phyloP scores from a whole-genome alignment of 2,888 invertebrate genomes.

The Saturnia pavonia region DNA sequence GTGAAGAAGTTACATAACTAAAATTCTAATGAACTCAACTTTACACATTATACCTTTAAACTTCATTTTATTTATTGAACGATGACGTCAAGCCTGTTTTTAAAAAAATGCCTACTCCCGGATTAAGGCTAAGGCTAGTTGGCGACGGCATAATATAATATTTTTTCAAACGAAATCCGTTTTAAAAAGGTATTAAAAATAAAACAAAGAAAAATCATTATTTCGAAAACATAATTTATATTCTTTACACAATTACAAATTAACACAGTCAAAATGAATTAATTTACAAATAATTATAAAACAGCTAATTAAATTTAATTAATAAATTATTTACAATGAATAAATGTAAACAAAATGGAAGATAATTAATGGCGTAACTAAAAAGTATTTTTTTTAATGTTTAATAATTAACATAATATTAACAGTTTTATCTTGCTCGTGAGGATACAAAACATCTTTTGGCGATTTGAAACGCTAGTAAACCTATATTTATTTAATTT shows the following conservation, averaged over 20 bases:
- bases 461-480: too few relatives aligned
- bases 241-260: neutral
- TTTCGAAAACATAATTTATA: neutral
- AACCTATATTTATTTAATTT: too few relatives aligned
- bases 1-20: too few relatives aligned
- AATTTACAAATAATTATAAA: neutral
- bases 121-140: too few relatives aligned
- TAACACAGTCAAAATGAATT: neutral
- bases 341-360: conserved; percentile 1
- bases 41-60: too few relatives aligned
- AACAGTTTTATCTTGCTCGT: neutral
- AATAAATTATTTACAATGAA: neutral
- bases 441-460: neutral
- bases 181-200: too few relatives aligned
- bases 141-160: too few relatives aligned
- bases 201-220: neutral
- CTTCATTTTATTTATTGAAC: too few relatives aligned
- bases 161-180: too few relatives aligned
- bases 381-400: neutral
- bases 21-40: too few relatives aligned
- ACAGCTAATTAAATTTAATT: neutral
- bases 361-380: neutral
- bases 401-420: neutral
- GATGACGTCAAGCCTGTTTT: too few relatives aligned
- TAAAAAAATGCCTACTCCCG: too few relatives aligned